Evolutionary conservation across 30 jellyfish, hydroid and myxozoan genomes (phyloP).

Genomic region (Catostylus mosaicus): DNA sequence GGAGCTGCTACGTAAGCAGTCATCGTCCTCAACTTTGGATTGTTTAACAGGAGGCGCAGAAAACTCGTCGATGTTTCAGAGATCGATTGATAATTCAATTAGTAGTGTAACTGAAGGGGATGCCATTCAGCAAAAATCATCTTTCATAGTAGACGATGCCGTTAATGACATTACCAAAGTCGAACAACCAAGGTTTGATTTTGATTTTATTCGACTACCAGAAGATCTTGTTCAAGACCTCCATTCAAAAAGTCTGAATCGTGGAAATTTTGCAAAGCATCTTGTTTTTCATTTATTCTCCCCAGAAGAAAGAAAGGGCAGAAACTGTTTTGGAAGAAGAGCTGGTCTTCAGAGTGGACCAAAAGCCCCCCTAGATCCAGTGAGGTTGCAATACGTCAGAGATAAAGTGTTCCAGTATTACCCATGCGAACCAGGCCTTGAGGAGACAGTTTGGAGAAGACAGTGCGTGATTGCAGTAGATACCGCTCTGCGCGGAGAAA

Average conservation of each 20-base stretch:
- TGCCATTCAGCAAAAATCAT: not conserved
- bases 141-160: not conserved
- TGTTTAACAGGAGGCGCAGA: not conserved
- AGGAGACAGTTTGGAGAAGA: conserved; percentile 87
- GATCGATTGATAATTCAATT: not conserved
- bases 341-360: conserved; percentile 82
- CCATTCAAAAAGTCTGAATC: conserved; percentile 75
- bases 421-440: conserved; percentile 78
- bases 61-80: conserved; percentile 1
- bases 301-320: conserved; percentile 81
- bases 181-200: not conserved
- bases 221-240: conserved; percentile 57
- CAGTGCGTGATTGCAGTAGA: conserved; percentile 97
- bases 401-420: conserved; percentile 73
- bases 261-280: conserved; percentile 95
- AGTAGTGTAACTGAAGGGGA: not conserved
- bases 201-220: conserved; percentile 17
- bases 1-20: conserved; percentile 1
- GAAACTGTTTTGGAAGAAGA: conserved; percentile 91
- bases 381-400: conserved; percentile 63
- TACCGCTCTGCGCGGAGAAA: conserved; percentile 91
- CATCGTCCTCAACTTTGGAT: not conserved
- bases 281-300: conserved; percentile 73
- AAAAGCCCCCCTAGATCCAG: conserved; percentile 83
- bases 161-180: not conserved